Conservation (phyloP, 1,140 invertebrate species). For the Drosophila bipectinata region DNA sequence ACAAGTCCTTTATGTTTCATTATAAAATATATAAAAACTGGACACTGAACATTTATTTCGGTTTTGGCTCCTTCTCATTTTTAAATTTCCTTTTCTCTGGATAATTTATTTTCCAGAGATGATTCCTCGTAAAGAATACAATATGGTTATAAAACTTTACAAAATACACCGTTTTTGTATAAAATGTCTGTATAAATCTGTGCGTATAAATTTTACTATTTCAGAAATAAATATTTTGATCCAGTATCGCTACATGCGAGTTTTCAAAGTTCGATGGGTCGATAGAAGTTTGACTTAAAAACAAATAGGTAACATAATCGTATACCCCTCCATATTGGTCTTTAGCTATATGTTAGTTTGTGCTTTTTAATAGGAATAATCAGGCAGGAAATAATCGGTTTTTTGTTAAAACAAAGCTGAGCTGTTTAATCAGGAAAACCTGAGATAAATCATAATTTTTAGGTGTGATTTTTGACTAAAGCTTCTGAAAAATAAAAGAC, state of each 20-base stretch:
- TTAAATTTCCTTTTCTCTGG: neutral
- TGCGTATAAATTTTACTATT: conserved; percentile 7
- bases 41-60: neutral
- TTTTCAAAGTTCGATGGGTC: conserved; percentile 28
- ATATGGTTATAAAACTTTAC: conserved; percentile 18
- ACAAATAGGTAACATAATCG: neutral
- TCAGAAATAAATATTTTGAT: conserved; percentile 1
- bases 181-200: conserved; percentile 23
- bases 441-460: conserved; percentile 1
- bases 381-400: conserved; percentile 4
- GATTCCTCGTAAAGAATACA: neutral
- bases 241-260: conserved; percentile 13
- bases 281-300: neutral
- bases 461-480: neutral
- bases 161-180: conserved; percentile 26
- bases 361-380: conserved; percentile 17
- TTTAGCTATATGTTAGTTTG: conserved; percentile 18
- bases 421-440: conserved; percentile 5
- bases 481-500: conserved; percentile 10
- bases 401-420: conserved; percentile 5
- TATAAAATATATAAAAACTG: neutral
- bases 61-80: neutral
- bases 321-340: conserved; percentile 17
- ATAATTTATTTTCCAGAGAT: conserved; percentile 1
- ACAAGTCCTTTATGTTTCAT: neutral